Evolutionary conservation across 30 jellyfish, hydroid and myxozoan genomes (phyloP).

Genomic region (Hydractinia echinata): DNA sequence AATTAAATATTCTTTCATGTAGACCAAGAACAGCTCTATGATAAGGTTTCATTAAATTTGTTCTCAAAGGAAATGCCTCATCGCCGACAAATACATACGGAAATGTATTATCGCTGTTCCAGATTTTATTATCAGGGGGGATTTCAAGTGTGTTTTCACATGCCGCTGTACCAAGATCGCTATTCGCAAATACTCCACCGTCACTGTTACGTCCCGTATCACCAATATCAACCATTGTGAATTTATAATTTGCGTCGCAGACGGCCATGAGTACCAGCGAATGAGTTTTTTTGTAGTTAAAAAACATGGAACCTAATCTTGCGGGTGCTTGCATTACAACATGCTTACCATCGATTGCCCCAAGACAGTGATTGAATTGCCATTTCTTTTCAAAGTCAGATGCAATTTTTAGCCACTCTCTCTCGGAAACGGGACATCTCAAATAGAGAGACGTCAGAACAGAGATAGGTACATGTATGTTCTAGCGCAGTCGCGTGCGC

Average conservation of each 20-base stretch:
- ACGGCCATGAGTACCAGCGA: conserved; percentile 45
- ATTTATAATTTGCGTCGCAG: too few species aligned
- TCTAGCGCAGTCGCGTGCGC: too few species aligned
- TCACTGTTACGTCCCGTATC: conserved; percentile 42
- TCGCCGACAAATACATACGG: conserved; percentile 67
- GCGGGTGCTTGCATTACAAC: too few species aligned
- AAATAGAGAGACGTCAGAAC: not conserved
- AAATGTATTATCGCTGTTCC: conserved; percentile 37
- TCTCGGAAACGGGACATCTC: not conserved
- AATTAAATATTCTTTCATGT: conserved; percentile 35
- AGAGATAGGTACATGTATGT: too few species aligned
- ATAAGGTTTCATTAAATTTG: conserved; percentile 52
- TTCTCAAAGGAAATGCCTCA: conserved; percentile 66
- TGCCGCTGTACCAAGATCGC: conserved; percentile 48
- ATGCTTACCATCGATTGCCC: conserved; percentile 16
- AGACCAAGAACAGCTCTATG: conserved; percentile 45
- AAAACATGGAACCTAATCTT: not conserved
- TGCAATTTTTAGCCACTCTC: conserved; percentile 6
- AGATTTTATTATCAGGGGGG: conserved; percentile 53
- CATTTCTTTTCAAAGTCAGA: not conserved
- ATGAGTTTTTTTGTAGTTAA: conserved; percentile 6
- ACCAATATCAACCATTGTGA: conserved; percentile 36
- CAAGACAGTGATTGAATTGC: conserved; percentile 6
- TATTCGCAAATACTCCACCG: conserved; percentile 53
- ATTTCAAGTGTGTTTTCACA: conserved; percentile 37